Conservation (phyloP, 2,888 invertebrate species). For the Ichneumoninae sp. region DNA sequence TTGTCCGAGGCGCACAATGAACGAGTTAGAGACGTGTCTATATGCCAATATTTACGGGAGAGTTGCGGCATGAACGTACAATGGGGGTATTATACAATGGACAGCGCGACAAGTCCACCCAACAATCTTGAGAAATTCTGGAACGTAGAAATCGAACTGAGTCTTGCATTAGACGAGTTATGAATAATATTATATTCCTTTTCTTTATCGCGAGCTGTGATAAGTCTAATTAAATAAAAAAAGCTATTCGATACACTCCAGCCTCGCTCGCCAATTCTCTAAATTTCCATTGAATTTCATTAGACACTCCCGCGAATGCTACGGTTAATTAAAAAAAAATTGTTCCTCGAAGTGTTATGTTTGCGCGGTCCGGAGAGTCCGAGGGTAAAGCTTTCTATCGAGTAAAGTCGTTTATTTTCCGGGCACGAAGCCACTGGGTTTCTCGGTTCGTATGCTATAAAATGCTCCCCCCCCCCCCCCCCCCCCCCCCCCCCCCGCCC, state of each 20-base stretch:
- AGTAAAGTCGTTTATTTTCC: constrained; percentile 44
- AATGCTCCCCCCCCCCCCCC: background rate
- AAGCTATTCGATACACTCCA: constrained; percentile 5
- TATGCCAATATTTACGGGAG: constrained; percentile 56
- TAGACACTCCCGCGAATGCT: background rate
- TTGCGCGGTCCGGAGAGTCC: constrained; percentile 1
- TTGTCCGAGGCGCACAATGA: constrained; percentile 56
- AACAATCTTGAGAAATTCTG: constrained; percentile 32
- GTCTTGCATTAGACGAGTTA: background rate
- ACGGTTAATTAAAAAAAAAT: constrained; percentile 39
- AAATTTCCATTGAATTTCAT: constrained; percentile 13
- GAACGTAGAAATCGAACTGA: constrained; percentile 2
- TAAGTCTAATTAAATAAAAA: constrained; percentile 2
- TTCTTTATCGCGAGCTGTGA: background rate
- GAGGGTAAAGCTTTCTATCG: constrained; percentile 1
- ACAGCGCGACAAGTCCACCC: constrained; percentile 30
- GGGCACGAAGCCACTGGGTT: constrained; percentile 57
- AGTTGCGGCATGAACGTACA: constrained; percentile 38
- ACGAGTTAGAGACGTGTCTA: constrained; percentile 43
- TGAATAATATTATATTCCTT: background rate
- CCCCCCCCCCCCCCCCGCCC: no score
- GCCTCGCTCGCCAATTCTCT: constrained; percentile 8
- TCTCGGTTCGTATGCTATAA: constrained; percentile 23
- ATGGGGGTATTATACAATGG: constrained; percentile 55
- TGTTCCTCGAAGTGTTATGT: constrained; percentile 8